phyloP scores from a whole-genome alignment of 92 coral and sea anemone genomes.

The Paramuricea clavata region DNA sequence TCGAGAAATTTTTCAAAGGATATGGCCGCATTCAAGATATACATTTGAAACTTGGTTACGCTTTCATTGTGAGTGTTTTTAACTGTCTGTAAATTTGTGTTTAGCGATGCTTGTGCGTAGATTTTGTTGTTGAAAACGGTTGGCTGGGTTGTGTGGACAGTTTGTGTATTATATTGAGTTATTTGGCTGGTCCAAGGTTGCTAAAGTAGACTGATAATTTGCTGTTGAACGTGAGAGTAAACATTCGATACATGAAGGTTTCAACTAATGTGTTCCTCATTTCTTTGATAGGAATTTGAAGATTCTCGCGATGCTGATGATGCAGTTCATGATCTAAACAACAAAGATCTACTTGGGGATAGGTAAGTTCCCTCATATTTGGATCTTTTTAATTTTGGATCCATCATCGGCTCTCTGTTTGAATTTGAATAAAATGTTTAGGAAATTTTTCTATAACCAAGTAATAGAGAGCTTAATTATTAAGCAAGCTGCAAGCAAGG shows the following conservation, averaged over 20 bases:
- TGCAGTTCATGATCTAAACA: conserved; percentile 93
- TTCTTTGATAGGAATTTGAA: conserved; percentile 85
- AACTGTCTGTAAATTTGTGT: background rate
- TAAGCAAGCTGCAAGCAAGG: no score
- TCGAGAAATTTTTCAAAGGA: conserved; percentile 91
- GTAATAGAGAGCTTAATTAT: no score
- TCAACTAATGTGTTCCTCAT: no score
- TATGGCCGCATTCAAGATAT: conserved; percentile 91
- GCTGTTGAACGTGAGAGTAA: background rate
- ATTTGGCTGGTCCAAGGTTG: no score
- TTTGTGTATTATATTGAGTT: background rate
- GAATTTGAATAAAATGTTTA: no score
- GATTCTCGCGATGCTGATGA: conserved; percentile 97
- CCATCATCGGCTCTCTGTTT: background rate
- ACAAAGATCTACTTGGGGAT: conserved; percentile 90
- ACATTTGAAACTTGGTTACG: conserved; percentile 93
- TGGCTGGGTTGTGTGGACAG: background rate
- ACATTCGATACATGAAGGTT: no score
- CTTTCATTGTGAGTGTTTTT: conserved; percentile 84
- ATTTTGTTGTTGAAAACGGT: background rate
- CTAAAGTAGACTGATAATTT: background rate
- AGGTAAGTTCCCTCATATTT: conserved; percentile 58
- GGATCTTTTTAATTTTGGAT: background rate
- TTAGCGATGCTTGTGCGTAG: background rate
- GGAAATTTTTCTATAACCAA: no score